Percentiles rank a stretch among this genome's conserved stretches.
Conservation (phyloP, 1,140 invertebrate genomes). For the Dolichoris vasculosae region DNA sequence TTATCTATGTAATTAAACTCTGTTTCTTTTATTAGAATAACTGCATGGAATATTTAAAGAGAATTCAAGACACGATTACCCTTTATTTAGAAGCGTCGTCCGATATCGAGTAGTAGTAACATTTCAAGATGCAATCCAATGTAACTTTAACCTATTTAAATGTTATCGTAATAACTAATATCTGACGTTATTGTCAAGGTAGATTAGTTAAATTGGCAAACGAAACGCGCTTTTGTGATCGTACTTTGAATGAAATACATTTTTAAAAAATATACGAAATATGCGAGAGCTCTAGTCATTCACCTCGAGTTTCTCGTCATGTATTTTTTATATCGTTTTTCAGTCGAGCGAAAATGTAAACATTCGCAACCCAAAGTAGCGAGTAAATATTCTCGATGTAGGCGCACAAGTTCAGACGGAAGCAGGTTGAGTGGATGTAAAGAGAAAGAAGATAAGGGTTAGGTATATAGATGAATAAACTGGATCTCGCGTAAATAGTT, state of each 20-base stretch:
- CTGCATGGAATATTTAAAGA: no score
- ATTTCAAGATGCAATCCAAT: no score
- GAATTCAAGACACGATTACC: no score
- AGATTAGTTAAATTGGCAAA: neutral
- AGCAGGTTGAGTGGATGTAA: neutral
- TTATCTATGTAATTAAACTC: no score
- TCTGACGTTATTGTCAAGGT: no score
- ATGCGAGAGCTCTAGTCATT: conserved; percentile 8
- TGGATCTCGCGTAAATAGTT: neutral
- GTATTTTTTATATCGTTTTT: neutral
- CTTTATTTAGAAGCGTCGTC: no score
- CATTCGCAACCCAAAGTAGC: conserved; percentile 18
- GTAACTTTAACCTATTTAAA: no score
- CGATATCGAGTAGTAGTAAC: no score
- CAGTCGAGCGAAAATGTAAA: conserved; percentile 24
- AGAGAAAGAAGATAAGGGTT: conserved; percentile 32
- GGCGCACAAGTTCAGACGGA: neutral
- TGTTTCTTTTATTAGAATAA: no score
- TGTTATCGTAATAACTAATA: no score
- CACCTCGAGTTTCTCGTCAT: neutral
- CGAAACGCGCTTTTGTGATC: neutral
- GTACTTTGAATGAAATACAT: neutral
- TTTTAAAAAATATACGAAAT: neutral
- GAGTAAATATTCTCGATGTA: conserved; percentile 18
- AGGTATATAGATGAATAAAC: conserved; percentile 22